Evolutionary conservation across 2,113 vertebrate genomes (phyloP).

Genomic region (Hypocryptadius cinnamomeus): DNA sequence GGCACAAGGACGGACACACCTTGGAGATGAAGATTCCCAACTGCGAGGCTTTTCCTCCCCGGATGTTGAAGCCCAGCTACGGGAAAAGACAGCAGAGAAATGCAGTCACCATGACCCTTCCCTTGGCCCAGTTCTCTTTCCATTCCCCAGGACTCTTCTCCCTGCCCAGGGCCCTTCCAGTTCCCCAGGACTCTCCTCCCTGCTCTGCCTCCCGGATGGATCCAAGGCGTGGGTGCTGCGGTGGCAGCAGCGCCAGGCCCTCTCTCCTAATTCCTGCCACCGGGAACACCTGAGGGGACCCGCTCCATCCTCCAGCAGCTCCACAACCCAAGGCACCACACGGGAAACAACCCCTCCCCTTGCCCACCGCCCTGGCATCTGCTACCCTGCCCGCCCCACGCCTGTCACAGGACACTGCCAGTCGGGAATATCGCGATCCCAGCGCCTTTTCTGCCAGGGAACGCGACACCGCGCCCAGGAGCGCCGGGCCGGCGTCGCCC

Average conservation of each 20-base stretch:
- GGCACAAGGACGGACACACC: conserved; percentile 62
- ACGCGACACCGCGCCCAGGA: background rate
- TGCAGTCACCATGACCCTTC: background rate
- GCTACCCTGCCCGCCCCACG: background rate
- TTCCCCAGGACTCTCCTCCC: background rate
- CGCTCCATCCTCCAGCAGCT: background rate
- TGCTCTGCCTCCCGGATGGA: background rate
- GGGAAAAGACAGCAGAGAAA: background rate
- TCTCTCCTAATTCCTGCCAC: background rate
- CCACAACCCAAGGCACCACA: accelerated
- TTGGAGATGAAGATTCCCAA: conserved; percentile 98
- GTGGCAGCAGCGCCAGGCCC: background rate
- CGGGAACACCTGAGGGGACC: accelerated
- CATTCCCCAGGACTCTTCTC: background rate
- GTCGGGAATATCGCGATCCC: background rate
- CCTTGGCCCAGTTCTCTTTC: background rate
- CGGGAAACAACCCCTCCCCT: accelerated
- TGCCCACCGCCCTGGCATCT: too few relatives aligned
- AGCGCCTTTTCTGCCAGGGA: accelerated
- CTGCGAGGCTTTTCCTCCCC: conserved; percentile 95
- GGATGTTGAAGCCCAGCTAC: conserved; percentile 96
- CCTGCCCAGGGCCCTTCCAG: background rate
- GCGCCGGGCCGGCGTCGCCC: background rate
- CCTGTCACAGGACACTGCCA: background rate
- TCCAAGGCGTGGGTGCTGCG: background rate